Evolutionary conservation across 2,113 vertebrate species (phyloP), one percentile per base, ranked within the genome.

Genomic region (Neodon shergylaensis): DNA sequence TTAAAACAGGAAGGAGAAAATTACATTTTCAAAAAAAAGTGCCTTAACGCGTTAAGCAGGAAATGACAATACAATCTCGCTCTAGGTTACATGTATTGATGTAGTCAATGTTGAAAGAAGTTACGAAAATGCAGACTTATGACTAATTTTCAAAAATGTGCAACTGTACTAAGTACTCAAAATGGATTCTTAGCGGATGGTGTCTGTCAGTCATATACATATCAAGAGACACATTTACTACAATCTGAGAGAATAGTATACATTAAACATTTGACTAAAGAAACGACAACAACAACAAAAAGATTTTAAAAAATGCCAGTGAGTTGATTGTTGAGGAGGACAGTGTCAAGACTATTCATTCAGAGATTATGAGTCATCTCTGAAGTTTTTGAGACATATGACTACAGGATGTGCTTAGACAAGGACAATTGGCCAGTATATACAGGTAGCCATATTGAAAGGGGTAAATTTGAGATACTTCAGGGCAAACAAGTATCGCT

Each of bases 401-500:
- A 21, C 77, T 21, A 11, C 33, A 28, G 78, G 31, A n/a, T 28
- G 2, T 33, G 4, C 6, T 61, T 16, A 90, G 14, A 9, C 3
- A 36, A 11, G 36, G 39, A 13, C 12, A 58, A 1, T 21, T 31
- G 36, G 13, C 2, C 31, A 9, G 1, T 47, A 1, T 58, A n/a
- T 36, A 26, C 0, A 82, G 9, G 47, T 9, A 14, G 28, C 22
- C 0, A 24, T 16, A 42, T 0, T 4, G 24, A 66, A 72, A 31
- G 28, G 77, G 12, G 0, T 14, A 33, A 16, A n/a, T 0, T 0
- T 88, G 47, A 76, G 21, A 47, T 39, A 39, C 10, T 77, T 68
- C 4, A 28, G 24, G 73, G 1, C 42, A 66, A 24, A 8, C 0
- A 26, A 12, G 0, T 0, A 65, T 68, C 42, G 31, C 11, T 79